These are phyloP conservation scores for Scleropages formosus DNA, from an alignment of 2,797 vertebrate species.

Conservation along the genomic window DNA sequence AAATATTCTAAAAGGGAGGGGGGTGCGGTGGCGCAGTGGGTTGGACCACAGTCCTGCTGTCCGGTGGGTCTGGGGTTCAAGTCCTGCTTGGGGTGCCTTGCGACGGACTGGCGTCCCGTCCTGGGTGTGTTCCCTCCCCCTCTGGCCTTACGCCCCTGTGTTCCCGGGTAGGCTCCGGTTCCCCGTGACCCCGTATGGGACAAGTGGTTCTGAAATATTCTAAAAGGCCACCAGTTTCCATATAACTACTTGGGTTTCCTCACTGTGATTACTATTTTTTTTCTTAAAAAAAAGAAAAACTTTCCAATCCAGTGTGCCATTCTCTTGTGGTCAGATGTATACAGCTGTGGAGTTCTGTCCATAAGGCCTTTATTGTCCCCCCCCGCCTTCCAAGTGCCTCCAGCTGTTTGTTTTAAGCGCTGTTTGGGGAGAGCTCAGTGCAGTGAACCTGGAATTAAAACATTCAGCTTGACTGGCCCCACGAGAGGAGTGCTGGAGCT, in stretches of 20 bases:
- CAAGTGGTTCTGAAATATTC: too few relatives aligned
- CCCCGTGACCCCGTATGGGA: too few relatives aligned
- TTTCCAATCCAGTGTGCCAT: neutral
- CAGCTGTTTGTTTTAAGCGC: slow-evolving; percentile 28
- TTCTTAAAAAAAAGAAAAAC: neutral
- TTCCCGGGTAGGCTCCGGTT: too few relatives aligned
- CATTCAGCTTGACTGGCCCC: slow-evolving; percentile 61
- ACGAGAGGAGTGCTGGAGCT: slow-evolving; percentile 61
- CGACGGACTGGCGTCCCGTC: too few relatives aligned
- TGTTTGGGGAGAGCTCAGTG: slow-evolving; percentile 35
- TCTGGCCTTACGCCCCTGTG: too few relatives aligned
- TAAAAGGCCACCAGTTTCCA: neutral
- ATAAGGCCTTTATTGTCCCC: slow-evolving; percentile 51
- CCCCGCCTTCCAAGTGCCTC: slow-evolving; percentile 17
- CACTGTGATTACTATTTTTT: neutral
- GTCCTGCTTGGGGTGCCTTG: too few relatives aligned
- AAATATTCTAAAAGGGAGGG: neutral
- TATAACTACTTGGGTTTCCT: neutral
- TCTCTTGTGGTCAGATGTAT: slow-evolving; percentile 8
- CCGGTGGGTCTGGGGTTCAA: too few relatives aligned
- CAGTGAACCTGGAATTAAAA: slow-evolving; percentile 67
- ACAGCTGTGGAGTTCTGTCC: slow-evolving; percentile 1
- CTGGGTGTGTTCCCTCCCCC: too few relatives aligned
- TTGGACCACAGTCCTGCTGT: too few relatives aligned
- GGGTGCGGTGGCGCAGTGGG: too few relatives aligned